These are phyloP conservation scores for Akabosia matsudoensis DNA, from an alignment of 1,140 invertebrate species.

Conservation along the genomic window DNA sequence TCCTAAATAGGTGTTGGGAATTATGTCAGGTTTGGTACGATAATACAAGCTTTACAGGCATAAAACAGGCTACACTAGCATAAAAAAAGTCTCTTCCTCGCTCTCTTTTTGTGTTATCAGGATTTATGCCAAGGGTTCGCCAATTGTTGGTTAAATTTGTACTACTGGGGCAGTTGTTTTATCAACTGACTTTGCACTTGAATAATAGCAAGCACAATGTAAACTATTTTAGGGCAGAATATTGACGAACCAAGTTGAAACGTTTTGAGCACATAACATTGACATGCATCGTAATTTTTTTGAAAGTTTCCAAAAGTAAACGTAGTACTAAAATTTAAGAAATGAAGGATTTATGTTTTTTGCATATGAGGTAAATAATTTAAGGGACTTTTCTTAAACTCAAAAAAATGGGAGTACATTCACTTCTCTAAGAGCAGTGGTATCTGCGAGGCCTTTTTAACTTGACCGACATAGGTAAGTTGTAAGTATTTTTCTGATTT, in stretches of 20 bases:
- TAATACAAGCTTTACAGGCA: too few species aligned
- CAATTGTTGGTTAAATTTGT: neutral
- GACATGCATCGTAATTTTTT: neutral
- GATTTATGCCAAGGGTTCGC: too few species aligned
- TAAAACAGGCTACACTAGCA: too few species aligned
- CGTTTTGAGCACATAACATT: neutral
- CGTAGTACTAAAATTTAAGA: neutral
- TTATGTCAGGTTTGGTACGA: neutral
- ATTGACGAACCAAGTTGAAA: neutral
- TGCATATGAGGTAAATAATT: too few species aligned
- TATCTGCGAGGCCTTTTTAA: too few species aligned
- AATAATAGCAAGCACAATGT: neutral
- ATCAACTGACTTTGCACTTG: conserved; percentile 10
- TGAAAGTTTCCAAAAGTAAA: neutral
- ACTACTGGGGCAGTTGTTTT: neutral
- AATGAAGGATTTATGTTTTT: neutral
- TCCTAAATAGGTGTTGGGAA: neutral
- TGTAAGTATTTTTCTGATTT: too few species aligned
- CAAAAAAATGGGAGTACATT: neutral
- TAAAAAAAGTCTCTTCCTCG: neutral
- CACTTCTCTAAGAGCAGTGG: neutral
- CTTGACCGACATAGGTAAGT: too few species aligned
- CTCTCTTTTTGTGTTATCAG: neutral
- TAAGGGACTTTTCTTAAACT: too few species aligned
- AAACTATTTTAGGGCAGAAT: too few species aligned